phyloP scores from a whole-genome alignment of 2,888 invertebrate species.

The Phengaris arion region DNA sequence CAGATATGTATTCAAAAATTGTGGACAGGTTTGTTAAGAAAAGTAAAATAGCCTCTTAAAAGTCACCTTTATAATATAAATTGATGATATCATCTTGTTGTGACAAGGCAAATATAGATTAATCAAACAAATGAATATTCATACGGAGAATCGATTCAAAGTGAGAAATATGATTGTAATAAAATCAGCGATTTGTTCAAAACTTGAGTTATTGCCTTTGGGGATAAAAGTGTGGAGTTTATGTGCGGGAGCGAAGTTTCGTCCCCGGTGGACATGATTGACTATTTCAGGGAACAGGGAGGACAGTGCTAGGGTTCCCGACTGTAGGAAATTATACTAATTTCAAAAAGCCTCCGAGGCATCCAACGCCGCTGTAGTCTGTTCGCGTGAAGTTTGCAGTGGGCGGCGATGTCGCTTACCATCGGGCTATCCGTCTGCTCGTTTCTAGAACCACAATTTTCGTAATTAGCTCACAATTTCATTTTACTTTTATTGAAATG shows the following conservation, averaged over 20 bases:
- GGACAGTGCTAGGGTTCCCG: not conserved
- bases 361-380: too few relatives aligned
- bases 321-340: not conserved
- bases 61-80: not conserved
- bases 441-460: too few relatives aligned
- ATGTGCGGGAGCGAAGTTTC: not conserved
- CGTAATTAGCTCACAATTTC: too few relatives aligned
- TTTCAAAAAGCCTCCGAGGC: too few relatives aligned
- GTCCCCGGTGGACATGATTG: not conserved
- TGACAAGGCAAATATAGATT: not conserved
- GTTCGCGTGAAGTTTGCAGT: too few relatives aligned
- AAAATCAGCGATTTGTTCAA: not conserved
- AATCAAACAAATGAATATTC: slow-evolving; percentile 19
- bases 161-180: slow-evolving; percentile 23
- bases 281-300: not conserved
- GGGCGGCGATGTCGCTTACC: too few relatives aligned
- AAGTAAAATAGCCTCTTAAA: not conserved
- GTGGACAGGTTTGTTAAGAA: not conserved
- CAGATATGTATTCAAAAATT: not conserved
- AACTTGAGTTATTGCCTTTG: not conserved
- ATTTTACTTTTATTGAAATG: too few relatives aligned
- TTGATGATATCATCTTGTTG: too few relatives aligned
- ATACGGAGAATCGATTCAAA: slow-evolving; percentile 30
- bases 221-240: not conserved
- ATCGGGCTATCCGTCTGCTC: too few relatives aligned